Base-by-base conservation (phyloP, 2,888 invertebrate genomes). In the Drosophila nigritarsus region DNA sequence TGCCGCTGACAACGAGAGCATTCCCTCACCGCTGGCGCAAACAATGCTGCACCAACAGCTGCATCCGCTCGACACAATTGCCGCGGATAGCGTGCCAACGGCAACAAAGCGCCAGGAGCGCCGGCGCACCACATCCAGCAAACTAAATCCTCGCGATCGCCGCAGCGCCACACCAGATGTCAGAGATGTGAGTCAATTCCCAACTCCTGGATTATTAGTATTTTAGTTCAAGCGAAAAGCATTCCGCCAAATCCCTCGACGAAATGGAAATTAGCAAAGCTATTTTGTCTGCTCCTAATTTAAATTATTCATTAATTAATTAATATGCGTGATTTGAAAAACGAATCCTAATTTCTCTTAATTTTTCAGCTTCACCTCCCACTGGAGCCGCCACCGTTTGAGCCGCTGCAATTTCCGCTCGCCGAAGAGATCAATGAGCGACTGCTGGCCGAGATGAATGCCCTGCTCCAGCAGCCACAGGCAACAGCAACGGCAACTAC, bases 351-450 rank as follows among this genome's bases (percentile, higher is more conserved):
- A 30, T 55, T 36, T 54, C 7, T 2, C 7, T 18, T 50, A 1
- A n/a, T 24, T 29, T n/a, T 29, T 34, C 65, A 50, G 65, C n/a
- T 72, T n/a, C 55, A 95, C 95, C 92, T 67, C 3, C 49, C 95
- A 95, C 92, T 93, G 86, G 95, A 96, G 90, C 94, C 95, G 78
- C 97, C 97, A 15, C 97, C 95, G 92, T 90, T 85, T 55, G 96
- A 97, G 69, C 95, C 95, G 45, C 94, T 97, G 58, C 93, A 93
- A 75, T 97, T 97, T 93, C 97, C 97, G 7, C 94, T 97, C 58
- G 92, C 94, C 8, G 97, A 97, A 55, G 95, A 95, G 50, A 93
- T 94, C 29, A 96, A 96, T 91, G 94, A 95, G 60, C 94, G 94
- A 84, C 96, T 97, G 96, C 84, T 96, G 72, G 94, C 62, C 1